Evolutionary conservation across 2,113 vertebrate species (phyloP).

Genomic region (Emydura subglobosa): DNA sequence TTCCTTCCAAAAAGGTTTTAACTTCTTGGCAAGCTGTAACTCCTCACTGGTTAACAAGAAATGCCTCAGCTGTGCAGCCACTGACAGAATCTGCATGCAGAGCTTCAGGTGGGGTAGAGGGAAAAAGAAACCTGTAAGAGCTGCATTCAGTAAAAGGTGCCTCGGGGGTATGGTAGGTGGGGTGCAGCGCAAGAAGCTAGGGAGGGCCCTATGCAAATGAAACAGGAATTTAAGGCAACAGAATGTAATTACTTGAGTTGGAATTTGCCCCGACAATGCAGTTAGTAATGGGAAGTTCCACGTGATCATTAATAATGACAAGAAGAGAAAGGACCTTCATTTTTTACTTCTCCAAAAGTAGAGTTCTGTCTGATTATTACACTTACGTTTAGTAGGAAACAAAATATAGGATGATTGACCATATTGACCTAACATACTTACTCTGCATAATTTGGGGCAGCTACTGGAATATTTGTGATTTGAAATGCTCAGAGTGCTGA

Average conservation of each 20-base stretch:
- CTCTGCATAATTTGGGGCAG: background rate
- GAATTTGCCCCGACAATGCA: background rate
- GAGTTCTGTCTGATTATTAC: background rate
- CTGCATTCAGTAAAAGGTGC: background rate
- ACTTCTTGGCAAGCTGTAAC: background rate
- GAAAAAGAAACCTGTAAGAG: background rate
- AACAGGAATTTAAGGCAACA: background rate
- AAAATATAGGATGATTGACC: background rate
- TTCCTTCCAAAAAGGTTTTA: background rate
- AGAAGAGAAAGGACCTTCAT: background rate
- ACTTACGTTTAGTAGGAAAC: background rate
- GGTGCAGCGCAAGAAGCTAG: background rate
- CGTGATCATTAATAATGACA: no score
- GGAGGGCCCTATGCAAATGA: background rate
- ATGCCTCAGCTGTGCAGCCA: background rate
- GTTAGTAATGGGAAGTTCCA: background rate
- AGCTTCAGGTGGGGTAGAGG: background rate
- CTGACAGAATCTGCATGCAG: background rate
- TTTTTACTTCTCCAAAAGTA: background rate
- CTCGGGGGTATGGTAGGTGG: background rate
- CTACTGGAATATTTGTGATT: background rate
- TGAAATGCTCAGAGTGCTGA: background rate
- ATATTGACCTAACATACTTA: background rate
- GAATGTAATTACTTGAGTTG: background rate
- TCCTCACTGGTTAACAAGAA: background rate